Conservation (phyloP, 2,797 vertebrate genomes). For the Synanceia verrucosa region DNA sequence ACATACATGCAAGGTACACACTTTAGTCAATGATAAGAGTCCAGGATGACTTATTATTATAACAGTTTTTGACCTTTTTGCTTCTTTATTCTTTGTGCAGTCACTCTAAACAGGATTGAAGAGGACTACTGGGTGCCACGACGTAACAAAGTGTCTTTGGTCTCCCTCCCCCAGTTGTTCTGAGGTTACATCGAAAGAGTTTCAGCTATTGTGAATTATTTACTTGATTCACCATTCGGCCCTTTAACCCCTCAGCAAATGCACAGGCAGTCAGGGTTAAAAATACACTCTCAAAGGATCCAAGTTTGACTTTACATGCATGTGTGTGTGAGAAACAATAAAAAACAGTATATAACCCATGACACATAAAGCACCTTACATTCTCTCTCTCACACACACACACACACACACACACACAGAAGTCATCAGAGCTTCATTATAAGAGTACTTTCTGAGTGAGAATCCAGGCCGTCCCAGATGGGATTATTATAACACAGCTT, state of each 20-base stretch:
- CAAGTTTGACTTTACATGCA: constrained; percentile 51
- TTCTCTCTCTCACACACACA: not conserved
- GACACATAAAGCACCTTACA: constrained; percentile 46
- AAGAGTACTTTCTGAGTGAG: constrained; percentile 58
- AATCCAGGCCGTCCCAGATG: constrained; percentile 65
- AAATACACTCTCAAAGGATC: constrained; percentile 77
- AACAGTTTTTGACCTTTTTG: constrained; percentile 30
- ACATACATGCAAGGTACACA: not conserved
- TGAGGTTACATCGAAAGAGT: constrained; percentile 84
- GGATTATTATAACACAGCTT: constrained; percentile 72
- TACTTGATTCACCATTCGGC: constrained; percentile 78
- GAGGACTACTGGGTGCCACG: constrained; percentile 41
- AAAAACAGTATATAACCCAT: constrained; percentile 54
- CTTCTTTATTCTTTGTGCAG: constrained; percentile 19
- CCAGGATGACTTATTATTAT: not conserved
- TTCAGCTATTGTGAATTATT: constrained; percentile 87
- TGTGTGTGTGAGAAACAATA: constrained; percentile 41
- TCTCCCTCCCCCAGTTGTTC: constrained; percentile 59
- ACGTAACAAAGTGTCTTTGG: constrained; percentile 49
- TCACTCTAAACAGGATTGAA: constrained; percentile 13
- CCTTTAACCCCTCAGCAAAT: constrained; percentile 82
- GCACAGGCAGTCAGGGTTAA: constrained; percentile 76
- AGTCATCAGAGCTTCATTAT: constrained; percentile 71
- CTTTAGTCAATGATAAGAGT: not conserved
- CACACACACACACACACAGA: constrained; percentile 1